Base-by-base conservation (phyloP, 2,888 invertebrate genomes). In the Hoplodrina blanda region DNA sequence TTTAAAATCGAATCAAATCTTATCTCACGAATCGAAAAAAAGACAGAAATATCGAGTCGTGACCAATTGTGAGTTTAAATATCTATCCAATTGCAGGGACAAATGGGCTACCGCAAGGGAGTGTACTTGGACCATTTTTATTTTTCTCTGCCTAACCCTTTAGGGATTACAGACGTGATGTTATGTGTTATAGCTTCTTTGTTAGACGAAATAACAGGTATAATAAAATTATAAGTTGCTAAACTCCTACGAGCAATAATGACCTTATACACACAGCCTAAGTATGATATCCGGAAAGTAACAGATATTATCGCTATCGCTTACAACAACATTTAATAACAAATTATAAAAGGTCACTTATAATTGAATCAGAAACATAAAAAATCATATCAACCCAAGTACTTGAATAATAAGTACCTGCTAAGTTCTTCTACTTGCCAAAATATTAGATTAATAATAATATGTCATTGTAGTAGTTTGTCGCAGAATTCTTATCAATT, bases 211-310 rank as follows among this genome's bases (percentile, higher is more conserved):
- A 17, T 17, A 46, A 46, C 25, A 5, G n/a, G 20, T 20, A 37
- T 50, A 44, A 17, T 54, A 59, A n/a, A n/a, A n/a, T n/a, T n/a
- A 50, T 57, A 30, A 41, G 13, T 30, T 55, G 19, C 17, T 19
- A 46, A 55, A 63, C 72, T 77, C 15, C 11, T 60, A 55, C 56
- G 46, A 68, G 56, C 15, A 59, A 63, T 46, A 64, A 25, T 57
- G 63, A 69, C 57, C 61, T 63, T 75, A 54, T 69, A 62, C 25
- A 82, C 68, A 41, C 50, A 74, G 52, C 76, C 70, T 76, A 66
- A 62, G 63, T 63, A 86, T 82, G 85, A 88, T 87, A 92, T 94
- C 93, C 94, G 92, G 91, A 85, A 92, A 83, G 91, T 85, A 90
- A 94, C 93, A 82, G 80, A 73, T 76, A 78, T 89, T 91, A 91